Conservation (phyloP, 1,140 invertebrate genomes). For the Solenopsis fugax region DNA sequence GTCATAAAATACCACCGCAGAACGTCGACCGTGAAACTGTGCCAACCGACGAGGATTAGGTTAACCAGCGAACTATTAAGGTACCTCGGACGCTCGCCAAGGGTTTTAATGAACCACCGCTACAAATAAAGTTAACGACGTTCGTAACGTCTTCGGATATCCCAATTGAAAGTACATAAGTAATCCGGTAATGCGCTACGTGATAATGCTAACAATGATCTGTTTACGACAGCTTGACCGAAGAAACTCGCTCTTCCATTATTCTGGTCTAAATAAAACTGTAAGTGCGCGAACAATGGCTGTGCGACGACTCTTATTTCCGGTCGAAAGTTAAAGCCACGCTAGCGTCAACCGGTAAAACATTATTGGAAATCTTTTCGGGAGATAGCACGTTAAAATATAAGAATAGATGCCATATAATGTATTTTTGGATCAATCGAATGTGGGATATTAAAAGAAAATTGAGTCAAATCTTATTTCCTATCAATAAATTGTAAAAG, state of each 20-base stretch:
- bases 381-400: background rate
- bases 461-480: background rate
- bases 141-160: constrained; percentile 44
- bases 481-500: background rate
- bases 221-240: constrained; percentile 17
- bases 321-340: constrained; percentile 64
- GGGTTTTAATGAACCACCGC: background rate
- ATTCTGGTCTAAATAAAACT: constrained; percentile 69
- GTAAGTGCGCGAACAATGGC: constrained; percentile 61
- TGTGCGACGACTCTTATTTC: constrained; percentile 65
- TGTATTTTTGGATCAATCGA: background rate
- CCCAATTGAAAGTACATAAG: constrained; percentile 43
- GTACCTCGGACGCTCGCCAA: constrained; percentile 1
- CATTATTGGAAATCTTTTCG: constrained; percentile 61
- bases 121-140: constrained; percentile 6
- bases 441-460: constrained; percentile 14
- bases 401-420: constrained; percentile 6
- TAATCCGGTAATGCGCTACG: constrained; percentile 12
- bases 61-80: constrained; percentile 35
- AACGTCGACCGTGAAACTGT: constrained; percentile 59
- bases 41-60: constrained; percentile 39
- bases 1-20: constrained; percentile 56
- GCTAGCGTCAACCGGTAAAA: constrained; percentile 47
- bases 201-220: constrained; percentile 20
- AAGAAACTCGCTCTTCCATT: constrained; percentile 61